Percentiles rank a stretch among this genome's conserved stretches.
These are phyloP conservation scores for Lasiommata megera DNA, from an alignment of 2,888 invertebrate genomes.

Conservation along the genomic window DNA sequence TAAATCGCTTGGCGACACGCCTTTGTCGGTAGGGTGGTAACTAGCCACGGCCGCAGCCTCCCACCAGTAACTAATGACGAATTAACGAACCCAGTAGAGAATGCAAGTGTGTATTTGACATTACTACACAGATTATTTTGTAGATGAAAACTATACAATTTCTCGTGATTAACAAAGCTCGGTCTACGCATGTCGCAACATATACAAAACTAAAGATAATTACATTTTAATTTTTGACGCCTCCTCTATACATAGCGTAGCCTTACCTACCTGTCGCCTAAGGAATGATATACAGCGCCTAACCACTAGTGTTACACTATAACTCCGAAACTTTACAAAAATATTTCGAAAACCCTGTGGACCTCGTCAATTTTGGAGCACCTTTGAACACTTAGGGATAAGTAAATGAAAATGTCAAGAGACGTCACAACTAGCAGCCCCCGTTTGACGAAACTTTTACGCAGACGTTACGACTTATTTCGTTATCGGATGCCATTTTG, in stretches of 20 bases:
- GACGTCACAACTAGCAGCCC: not conserved
- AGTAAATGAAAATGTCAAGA: slow-evolving; percentile 5
- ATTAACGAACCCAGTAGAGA: too few species aligned
- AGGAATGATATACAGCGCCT: slow-evolving; percentile 59
- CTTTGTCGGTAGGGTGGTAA: too few species aligned
- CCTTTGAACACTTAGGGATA: slow-evolving; percentile 64
- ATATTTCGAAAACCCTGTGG: slow-evolving; percentile 57
- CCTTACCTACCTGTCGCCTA: slow-evolving; percentile 42
- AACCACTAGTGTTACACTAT: slow-evolving; percentile 32
- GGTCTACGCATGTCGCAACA: not conserved
- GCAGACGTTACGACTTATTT: too few species aligned
- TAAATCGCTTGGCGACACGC: too few species aligned
- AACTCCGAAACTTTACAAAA: slow-evolving; percentile 39
- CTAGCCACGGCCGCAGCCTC: too few species aligned
- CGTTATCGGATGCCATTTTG: too few species aligned
- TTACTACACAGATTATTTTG: too few species aligned
- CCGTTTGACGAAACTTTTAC: not conserved
- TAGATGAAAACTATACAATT: too few species aligned
- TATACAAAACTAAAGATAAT: not conserved
- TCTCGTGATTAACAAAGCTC: not conserved
- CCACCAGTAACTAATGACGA: too few species aligned
- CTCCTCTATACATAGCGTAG: not conserved
- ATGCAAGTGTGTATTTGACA: too few species aligned
- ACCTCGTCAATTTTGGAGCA: slow-evolving; percentile 63
- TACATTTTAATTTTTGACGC: slow-evolving; percentile 5